phyloP scores from a whole-genome alignment of 2,888 invertebrate species.

The Calephelis perditalis region DNA sequence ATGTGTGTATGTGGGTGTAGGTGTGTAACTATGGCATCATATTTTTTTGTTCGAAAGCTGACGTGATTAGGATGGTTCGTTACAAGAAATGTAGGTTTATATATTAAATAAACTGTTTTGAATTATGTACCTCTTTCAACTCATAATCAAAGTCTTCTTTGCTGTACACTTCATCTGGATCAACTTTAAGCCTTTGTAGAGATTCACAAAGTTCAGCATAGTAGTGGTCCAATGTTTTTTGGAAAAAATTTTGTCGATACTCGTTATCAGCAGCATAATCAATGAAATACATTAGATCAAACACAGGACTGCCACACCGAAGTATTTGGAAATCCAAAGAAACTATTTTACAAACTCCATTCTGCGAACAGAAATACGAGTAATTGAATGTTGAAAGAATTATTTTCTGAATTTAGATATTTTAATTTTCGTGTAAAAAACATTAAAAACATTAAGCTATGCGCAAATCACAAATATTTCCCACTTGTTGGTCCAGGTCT shows the following conservation, averaged over 20 bases:
- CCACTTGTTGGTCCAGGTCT: too few species aligned
- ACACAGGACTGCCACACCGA: constrained; percentile 26
- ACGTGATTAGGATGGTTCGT: too few species aligned
- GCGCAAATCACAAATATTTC: too few species aligned
- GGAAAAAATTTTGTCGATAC: constrained; percentile 34
- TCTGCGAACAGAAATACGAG: constrained; percentile 29
- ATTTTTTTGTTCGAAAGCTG: too few species aligned
- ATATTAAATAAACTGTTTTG: too few species aligned
- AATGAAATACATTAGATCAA: constrained; percentile 38
- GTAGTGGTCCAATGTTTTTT: constrained; percentile 36
- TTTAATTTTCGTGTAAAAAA: too few species aligned
- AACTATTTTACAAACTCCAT: constrained; percentile 32
- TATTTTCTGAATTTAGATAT: too few species aligned
- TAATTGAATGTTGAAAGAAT: too few species aligned
- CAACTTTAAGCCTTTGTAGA: constrained; percentile 30
- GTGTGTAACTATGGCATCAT: too few species aligned
- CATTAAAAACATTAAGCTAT: too few species aligned
- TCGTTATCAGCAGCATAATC: constrained; percentile 37
- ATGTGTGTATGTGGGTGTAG: too few species aligned
- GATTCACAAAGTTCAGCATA: constrained; percentile 32
- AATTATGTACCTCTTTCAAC: constrained; percentile 30
- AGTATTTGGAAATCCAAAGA: constrained; percentile 38
- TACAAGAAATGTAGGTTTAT: too few species aligned
- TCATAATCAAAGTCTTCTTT: constrained; percentile 36
- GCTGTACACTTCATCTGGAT: constrained; percentile 33